These are phyloP conservation scores for Mobula birostris DNA, from an alignment of 2,113 vertebrate genomes.

Conservation along the genomic window DNA sequence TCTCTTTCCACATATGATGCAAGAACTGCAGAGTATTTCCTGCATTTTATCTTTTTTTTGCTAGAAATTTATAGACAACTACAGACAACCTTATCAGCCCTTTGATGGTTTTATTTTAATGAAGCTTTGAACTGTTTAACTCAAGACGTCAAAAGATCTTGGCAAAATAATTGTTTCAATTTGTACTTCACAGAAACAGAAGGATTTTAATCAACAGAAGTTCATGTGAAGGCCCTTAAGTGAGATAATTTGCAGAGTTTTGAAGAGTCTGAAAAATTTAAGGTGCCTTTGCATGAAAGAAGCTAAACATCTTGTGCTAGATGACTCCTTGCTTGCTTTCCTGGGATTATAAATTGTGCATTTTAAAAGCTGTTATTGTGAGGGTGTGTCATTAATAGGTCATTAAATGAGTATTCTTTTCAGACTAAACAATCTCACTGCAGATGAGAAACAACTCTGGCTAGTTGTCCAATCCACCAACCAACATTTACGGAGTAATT, in stretches of 20 bases:
- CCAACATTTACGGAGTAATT: too few species aligned
- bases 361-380: conserved; percentile 28
- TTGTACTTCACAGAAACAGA: background rate
- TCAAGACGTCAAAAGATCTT: background rate
- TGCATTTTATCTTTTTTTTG: too few species aligned
- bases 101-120: background rate
- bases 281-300: background rate
- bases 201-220: background rate
- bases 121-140: background rate
- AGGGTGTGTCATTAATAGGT: conserved; percentile 23
- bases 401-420: background rate
- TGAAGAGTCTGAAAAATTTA: background rate
- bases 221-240: background rate
- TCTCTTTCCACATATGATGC: too few species aligned
- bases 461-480: too few species aligned
- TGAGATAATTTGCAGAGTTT: background rate
- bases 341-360: background rate
- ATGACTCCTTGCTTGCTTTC: conserved; percentile 28
- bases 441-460: background rate
- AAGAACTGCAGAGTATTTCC: too few species aligned
- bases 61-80: background rate
- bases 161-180: background rate
- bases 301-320: background rate
- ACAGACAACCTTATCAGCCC: background rate
- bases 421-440: background rate